Conservation (phyloP, 2,113 vertebrate species). For the Lophura nycthemera region DNA sequence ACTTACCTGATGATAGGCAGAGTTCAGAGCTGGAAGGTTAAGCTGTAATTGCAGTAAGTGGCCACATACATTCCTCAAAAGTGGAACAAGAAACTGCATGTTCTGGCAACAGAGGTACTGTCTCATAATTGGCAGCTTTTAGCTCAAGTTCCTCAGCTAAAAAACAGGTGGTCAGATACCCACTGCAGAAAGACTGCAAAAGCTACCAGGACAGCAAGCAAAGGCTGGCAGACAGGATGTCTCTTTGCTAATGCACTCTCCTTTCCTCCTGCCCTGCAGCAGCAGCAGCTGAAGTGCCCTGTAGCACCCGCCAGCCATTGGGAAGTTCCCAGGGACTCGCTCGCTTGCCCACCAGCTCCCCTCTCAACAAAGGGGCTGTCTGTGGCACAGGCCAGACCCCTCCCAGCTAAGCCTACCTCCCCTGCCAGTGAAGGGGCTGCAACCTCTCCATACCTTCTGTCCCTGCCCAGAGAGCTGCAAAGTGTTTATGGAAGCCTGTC, state of each 20-base stretch:
- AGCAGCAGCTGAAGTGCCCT: not conserved
- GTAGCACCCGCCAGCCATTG: not conserved
- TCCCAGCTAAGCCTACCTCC: not conserved
- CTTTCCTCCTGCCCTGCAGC: not conserved
- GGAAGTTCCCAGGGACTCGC: not conserved
- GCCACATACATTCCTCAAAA: not conserved
- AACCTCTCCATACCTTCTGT: not conserved
- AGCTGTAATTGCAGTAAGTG: not conserved
- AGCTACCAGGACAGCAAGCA: not conserved
- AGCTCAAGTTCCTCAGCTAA: not conserved
- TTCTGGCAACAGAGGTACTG: not conserved
- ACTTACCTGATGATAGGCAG: not conserved
- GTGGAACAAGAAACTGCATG: not conserved
- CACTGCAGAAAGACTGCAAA: not conserved
- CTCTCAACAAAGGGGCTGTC: not conserved
- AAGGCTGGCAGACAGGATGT: not conserved
- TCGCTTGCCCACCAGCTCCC: not conserved
- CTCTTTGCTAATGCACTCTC: not conserved
- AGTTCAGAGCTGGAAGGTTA: not conserved
- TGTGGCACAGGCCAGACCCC: not conserved
- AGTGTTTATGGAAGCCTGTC: slow-evolving; percentile 55
- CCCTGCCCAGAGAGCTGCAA: not conserved
- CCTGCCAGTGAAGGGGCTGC: not conserved
- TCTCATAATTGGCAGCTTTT: not conserved
- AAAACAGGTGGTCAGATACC: not conserved